Evolutionary conservation across 2,797 vertebrate genomes (phyloP).

Genomic region (Garrulus glandarius): DNA sequence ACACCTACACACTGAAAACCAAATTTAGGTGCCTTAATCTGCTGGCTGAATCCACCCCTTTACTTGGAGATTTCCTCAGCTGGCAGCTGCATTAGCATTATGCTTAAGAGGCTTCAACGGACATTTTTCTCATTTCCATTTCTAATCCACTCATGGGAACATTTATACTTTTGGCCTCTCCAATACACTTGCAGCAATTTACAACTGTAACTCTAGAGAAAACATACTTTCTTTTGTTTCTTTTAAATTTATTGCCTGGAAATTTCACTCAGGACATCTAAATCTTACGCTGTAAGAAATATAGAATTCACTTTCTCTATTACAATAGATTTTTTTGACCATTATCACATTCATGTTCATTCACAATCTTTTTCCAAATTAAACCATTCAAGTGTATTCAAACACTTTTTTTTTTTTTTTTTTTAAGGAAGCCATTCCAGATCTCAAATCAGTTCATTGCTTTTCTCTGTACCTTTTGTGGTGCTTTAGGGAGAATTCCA

Average conservation of each 20-base stretch:
- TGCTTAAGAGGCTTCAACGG: not conserved
- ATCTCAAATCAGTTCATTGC: not conserved
- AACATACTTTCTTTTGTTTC: not conserved
- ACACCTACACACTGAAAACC: slow-evolving; percentile 38
- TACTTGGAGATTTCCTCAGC: slow-evolving; percentile 15
- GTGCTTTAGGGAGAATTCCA: not conserved
- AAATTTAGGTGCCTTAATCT: slow-evolving; percentile 50
- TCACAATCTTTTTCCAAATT: not conserved
- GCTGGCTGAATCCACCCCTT: not conserved
- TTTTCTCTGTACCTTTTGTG: not conserved
- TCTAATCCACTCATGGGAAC: not conserved
- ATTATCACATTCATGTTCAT: not conserved
- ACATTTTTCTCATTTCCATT: not conserved
- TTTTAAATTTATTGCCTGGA: not conserved
- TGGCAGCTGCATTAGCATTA: slow-evolving; percentile 21
- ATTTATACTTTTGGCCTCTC: not conserved
- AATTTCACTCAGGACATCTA: not conserved
- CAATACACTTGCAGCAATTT: not conserved
- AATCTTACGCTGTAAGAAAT: not conserved
- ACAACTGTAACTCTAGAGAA: not conserved
- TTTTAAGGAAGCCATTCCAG: not conserved
- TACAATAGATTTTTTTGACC: not conserved
- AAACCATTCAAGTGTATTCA: not conserved
- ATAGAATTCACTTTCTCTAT: not conserved
- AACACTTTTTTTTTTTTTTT: fast-evolving